Evolutionary conservation across 2,888 invertebrate genomes (phyloP).

Genomic region (Caenorhabditis doughertyi): DNA sequence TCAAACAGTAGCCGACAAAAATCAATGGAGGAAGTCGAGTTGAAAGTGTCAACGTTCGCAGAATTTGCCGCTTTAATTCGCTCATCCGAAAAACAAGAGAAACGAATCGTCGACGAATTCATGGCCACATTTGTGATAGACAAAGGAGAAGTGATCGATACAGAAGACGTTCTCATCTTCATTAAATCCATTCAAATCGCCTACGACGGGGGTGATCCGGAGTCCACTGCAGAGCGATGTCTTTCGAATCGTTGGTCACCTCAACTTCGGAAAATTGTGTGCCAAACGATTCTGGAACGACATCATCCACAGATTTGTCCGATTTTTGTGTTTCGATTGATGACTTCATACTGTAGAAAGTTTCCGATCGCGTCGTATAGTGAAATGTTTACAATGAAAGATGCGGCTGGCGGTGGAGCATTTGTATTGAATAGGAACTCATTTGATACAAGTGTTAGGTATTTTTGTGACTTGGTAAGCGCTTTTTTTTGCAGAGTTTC

Average conservation of each 20-base stretch:
- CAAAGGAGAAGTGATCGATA: conserved; percentile 47
- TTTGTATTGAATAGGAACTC: conserved; percentile 20
- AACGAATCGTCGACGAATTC: conserved; percentile 38
- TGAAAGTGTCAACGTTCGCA: conserved; percentile 23
- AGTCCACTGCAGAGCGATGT: conserved; percentile 39
- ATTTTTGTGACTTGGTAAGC: conserved; percentile 52
- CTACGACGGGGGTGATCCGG: conserved; percentile 29
- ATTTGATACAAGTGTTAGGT: conserved; percentile 6
- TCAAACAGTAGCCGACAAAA: not conserved
- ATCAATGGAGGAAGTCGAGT: not conserved
- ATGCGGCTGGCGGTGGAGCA: too few species aligned
- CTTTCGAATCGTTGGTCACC: conserved; percentile 44
- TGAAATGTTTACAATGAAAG: conserved; percentile 40
- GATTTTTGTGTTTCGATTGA: conserved; percentile 44
- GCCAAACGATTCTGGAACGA: conserved; percentile 24
- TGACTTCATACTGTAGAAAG: conserved; percentile 43
- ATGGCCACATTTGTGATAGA: conserved; percentile 35
- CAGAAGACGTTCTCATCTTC: conserved; percentile 30
- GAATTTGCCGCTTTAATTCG: conserved; percentile 18
- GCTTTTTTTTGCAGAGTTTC: not conserved
- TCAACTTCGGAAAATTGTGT: conserved; percentile 25
- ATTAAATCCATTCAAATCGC: conserved; percentile 11
- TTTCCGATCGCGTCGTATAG: conserved; percentile 38
- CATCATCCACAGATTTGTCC: conserved; percentile 18
- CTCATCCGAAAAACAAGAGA: conserved; percentile 13